Evolutionary conservation across 2,797 vertebrate species (phyloP), one percentile per base, ranked within the genome.

Genomic region (Megalops cyprinoides): DNA sequence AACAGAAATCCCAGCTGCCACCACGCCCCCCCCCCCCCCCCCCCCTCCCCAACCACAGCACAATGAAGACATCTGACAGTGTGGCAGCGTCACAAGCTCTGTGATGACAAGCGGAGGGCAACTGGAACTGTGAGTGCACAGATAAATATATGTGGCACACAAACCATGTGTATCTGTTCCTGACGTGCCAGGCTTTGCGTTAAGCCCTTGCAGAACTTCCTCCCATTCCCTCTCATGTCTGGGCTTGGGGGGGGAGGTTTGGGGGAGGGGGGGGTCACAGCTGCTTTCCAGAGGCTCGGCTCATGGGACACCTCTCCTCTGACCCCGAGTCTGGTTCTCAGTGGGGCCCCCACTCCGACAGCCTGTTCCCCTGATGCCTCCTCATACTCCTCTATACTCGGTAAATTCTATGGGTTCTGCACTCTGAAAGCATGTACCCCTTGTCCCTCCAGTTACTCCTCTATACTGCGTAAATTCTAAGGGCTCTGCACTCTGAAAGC

Each of bases 31-130:
- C 78, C 78, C 48, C 81, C 2, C 9, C 53, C 82, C 80, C 82
- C 79, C 37, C 77, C 82, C 49, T 56, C 83, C 83, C 85, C 84
- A 71, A 82, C 20, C 31, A 25, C 34, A 31, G 51, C 31, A 51
- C 74, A n/a, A 48, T 84, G 81, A 82, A 86, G 84, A 58, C 84
- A 83, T 89, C 85, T 86, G 86, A 89, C 76, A 84, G 80, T 73
- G 82, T 78, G 82, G 89, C 87, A 83, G 89, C 85, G 88, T 87
- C 81, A 87, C 58, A 81, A 89, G 83, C 90, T 79, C 75, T 2
- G 80, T 48, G 87, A 91, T 91, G 92, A 94, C 93, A 92, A 86
- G 87, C 83, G 85, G 86, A 88, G 88, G 88, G 87, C 90, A 92
- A 87, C 84, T 90, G 88, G 83, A 81, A 83, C 84, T 79, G 84